These are phyloP conservation scores for Numenius arquata DNA, from an alignment of 2,113 vertebrate species.

Conservation along the genomic window DNA sequence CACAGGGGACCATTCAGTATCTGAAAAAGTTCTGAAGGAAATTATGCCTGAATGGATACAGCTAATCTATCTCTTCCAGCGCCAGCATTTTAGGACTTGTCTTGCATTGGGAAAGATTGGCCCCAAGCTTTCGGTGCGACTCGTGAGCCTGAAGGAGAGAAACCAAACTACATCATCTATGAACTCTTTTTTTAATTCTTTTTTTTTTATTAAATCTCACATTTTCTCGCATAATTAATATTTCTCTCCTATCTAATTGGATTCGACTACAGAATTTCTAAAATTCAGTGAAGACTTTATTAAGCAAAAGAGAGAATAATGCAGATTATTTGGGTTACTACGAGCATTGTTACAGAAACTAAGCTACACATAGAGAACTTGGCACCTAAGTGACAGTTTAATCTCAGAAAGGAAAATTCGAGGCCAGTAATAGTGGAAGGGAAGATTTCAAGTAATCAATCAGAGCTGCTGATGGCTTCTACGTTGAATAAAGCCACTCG, in stretches of 20 bases:
- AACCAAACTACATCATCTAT: background rate
- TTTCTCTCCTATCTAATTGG: background rate
- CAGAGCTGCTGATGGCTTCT: background rate
- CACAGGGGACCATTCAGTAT: background rate
- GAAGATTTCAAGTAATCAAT: background rate
- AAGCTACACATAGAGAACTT: background rate
- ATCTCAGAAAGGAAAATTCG: background rate
- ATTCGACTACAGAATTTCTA: background rate
- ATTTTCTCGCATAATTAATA: background rate
- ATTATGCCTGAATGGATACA: background rate
- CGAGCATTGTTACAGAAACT: background rate
- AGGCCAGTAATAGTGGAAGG: background rate
- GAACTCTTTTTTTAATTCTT: background rate
- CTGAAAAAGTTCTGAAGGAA: background rate
- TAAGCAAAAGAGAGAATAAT: background rate
- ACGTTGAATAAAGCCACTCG: background rate
- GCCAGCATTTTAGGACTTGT: background rate
- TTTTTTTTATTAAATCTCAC: background rate
- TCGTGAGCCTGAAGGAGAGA: background rate
- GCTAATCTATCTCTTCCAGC: background rate
- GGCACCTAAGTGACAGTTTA: background rate
- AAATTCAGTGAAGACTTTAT: background rate
- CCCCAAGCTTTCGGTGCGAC: background rate
- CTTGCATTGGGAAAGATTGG: background rate
- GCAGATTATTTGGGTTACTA: background rate